A percentile compares a stretch with the other conserved stretches of the same genome.
These are phyloP conservation scores for Tipula unca DNA, from an alignment of 2,888 invertebrate genomes.

Conservation along the genomic window DNA sequence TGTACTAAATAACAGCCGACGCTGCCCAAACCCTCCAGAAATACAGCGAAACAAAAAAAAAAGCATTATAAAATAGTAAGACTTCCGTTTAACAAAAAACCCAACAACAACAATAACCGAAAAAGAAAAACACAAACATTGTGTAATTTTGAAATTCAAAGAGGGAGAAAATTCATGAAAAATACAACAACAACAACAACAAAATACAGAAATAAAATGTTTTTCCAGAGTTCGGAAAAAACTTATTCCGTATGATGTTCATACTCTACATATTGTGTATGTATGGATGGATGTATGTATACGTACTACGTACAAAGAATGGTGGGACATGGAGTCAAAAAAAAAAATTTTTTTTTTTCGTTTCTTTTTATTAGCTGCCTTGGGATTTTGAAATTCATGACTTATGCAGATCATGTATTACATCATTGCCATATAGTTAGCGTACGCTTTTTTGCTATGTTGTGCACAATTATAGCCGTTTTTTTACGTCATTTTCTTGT, in stretches of 20 bases:
- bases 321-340: background rate
- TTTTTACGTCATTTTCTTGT: background rate
- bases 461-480: background rate
- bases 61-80: background rate
- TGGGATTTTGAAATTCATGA: constrained; percentile 19
- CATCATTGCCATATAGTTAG: background rate
- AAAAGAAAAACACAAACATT: background rate
- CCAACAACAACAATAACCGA: background rate
- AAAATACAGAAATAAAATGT: background rate
- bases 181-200: too few species aligned
- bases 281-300: background rate
- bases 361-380: constrained; percentile 15
- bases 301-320: background rate
- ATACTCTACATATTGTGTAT: background rate
- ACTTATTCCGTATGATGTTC: background rate
- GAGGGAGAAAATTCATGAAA: background rate
- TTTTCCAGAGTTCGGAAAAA: background rate
- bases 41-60: background rate
- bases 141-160: background rate
- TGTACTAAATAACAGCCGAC: background rate
- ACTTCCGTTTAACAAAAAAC: background rate
- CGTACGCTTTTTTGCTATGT: background rate
- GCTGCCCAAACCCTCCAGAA: background rate
- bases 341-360: background rate
- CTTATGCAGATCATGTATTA: constrained; percentile 18